phyloP scores from a whole-genome alignment of 2,113 vertebrate species.

The Cavia aperea region DNA sequence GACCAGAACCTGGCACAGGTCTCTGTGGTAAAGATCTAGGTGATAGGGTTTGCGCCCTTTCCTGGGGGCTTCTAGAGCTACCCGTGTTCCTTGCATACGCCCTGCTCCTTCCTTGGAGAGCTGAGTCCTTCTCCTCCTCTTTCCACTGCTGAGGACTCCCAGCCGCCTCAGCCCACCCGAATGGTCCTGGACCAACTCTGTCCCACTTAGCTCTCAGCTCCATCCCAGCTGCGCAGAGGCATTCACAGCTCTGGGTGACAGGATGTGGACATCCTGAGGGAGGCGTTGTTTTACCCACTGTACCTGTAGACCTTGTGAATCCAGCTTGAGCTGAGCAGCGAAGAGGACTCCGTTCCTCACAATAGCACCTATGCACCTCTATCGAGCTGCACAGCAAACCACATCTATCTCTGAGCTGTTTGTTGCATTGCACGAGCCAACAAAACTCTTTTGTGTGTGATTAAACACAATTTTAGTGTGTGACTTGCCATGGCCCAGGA shows the following conservation, averaged over 20 bases:
- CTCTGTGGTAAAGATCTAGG: not conserved
- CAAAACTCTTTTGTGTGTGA: not conserved
- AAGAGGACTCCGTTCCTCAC: not conserved
- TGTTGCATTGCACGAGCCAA: not conserved
- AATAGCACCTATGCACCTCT: not conserved
- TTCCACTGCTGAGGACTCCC: no score
- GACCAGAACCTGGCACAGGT: no score
- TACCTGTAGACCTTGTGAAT: not conserved
- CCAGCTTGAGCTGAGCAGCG: not conserved
- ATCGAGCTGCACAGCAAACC: not conserved
- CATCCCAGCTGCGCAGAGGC: no score
- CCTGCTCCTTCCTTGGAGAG: no score
- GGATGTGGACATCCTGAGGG: no score
- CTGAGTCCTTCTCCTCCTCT: no score
- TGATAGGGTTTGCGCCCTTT: no score
- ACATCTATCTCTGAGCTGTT: not conserved
- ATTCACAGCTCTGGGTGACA: no score
- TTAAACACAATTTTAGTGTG: not conserved
- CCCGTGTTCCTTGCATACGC: not conserved
- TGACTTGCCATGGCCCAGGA: not conserved
- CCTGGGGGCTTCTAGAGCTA: not conserved
- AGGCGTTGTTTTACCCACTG: not conserved
- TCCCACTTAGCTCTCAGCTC: no score
- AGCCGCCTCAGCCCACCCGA: no score
- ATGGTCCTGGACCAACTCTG: no score